Base-by-base conservation (phyloP, 2,113 vertebrate species). In the Ciconia maguari region DNA sequence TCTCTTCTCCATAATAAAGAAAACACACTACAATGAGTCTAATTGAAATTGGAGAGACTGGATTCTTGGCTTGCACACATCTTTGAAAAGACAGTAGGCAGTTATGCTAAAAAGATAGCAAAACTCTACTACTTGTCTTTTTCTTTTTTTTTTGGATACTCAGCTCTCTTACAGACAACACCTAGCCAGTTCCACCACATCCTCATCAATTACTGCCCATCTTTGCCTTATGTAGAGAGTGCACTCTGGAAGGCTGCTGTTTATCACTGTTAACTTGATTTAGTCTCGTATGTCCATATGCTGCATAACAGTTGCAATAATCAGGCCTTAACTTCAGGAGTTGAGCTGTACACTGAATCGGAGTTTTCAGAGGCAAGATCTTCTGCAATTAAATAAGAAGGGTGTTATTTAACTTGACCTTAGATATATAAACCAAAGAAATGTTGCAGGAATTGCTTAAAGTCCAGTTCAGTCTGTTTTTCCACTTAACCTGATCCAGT, bases 311-410 rank as follows among this genome's bases (percentile, higher is more conserved):
- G 90, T 93, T 94, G 87, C 25, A 60, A 83, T 12, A 19, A 68
- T 99, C 98, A 99, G 97, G 99, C 99, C 95, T 99, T 99, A 66
- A 99, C 98, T 97, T 99, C 99, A 79, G 99, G 98, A 86, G 98
- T 93, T 41, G 99, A 93, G 91, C 98, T 98, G 98, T 99, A 99
- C 79, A 99, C 97, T 54, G 98, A 95, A 96, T 99, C 99, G 42
- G 99, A 98, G 97, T 99, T 99, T 98, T 99, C 99, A 29, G 99
- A 98, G 55, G 98, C 97, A 94, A 99, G 98, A 82, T 99, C 99
- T 98, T 99, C 99, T 99, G 97, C 68, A 94, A 94, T 91, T 79
- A 87, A 90, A 97, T 52, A 74, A 80, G 76, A 79, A 60, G 8
- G 7, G 17, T 42, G 38, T 93, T 69, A 89, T 64, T 91, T 64